Base-by-base conservation (phyloP, 2,113 vertebrate species). In the Eupsittula cactorum region DNA sequence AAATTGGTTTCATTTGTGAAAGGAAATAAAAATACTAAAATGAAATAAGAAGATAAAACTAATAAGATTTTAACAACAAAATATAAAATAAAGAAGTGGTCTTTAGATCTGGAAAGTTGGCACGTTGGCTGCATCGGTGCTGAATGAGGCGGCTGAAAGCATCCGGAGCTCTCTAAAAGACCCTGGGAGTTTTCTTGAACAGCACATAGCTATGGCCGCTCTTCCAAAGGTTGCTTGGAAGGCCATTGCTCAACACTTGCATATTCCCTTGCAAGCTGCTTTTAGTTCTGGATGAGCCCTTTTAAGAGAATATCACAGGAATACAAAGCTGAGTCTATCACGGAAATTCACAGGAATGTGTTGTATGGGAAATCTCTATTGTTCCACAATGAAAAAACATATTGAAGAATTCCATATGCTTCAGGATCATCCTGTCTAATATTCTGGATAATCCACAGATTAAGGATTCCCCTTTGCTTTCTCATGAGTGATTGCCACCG, bases 401-500 rank as follows among this genome's bases (percentile, higher is more conserved):
- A 71, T 6, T 87, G 74, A 82, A 71, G 42, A 79, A 83, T 92
- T 92, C 91, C 60, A 35, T 42, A 23, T 39, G 57, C 81, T 41
- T 91, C 33, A 33, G 83, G 86, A 81, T 96, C 50, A 83, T 93
- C 86, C 75, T 7, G 9, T 52, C 65, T 82, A 92, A 95, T 57
- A 78, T 31, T 52, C 47, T 12, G 55, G 64, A 60, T 91, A 95
- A 95, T 84, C 93, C 0, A 0, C 89, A 87, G 35, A 78, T 92
- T 84, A 95, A 91, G 82, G 77, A 47, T 75, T 89, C 65, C 42
- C 39, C 20, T 75, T 93, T 60, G 64, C 57, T 88, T 95, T 83
- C 67, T 84, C 19, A 28, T 31, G 11, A 47, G 10, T 47, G 46
- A 39, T 23, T 65, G 84, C 33, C 52, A 68, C 35, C 1, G 1